Evolutionary conservation across 2,888 invertebrate genomes (phyloP).

Genomic region (Caenorhabditis sp.): DNA sequence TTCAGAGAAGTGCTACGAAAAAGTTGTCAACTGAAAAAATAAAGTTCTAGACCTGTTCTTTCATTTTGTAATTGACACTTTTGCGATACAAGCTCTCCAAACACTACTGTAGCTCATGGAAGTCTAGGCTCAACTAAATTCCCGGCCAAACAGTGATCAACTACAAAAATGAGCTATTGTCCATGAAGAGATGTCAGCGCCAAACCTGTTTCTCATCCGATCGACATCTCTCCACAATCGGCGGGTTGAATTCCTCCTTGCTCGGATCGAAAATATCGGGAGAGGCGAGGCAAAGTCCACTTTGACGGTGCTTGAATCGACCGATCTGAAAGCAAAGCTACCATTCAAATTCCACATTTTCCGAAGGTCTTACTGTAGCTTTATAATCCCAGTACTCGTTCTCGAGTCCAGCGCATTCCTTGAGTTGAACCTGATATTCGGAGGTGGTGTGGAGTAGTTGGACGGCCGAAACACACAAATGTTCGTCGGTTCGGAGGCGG

Average conservation of each 20-base stretch:
- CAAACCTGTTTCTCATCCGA: conserved; percentile 28
- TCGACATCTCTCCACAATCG: conserved; percentile 37
- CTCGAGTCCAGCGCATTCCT: conserved; percentile 77
- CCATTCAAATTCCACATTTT: too few relatives aligned
- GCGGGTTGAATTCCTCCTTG: conserved; percentile 56
- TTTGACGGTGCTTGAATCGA: conserved; percentile 66
- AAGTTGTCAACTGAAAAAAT: too few relatives aligned
- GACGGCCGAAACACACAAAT: conserved; percentile 72
- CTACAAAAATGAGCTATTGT: too few relatives aligned
- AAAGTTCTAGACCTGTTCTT: too few relatives aligned
- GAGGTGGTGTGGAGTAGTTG: conserved; percentile 60
- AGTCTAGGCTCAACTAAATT: too few relatives aligned
- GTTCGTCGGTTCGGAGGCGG: conserved; percentile 77
- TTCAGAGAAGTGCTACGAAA: too few relatives aligned
- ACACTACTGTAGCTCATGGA: too few relatives aligned
- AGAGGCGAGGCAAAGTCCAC: conserved; percentile 70
- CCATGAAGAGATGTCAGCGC: too few relatives aligned
- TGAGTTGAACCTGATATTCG: conserved; percentile 76
- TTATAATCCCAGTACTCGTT: conserved; percentile 76
- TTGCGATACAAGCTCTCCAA: too few relatives aligned
- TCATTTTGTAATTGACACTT: too few relatives aligned
- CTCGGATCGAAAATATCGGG: conserved; percentile 44
- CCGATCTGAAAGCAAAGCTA: conserved; percentile 59
- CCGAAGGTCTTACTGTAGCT: conserved; percentile 67
- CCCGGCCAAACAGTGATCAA: too few relatives aligned